Base-by-base conservation (phyloP, 2,113 vertebrate species). In the Notarius lentiginosus region DNA sequence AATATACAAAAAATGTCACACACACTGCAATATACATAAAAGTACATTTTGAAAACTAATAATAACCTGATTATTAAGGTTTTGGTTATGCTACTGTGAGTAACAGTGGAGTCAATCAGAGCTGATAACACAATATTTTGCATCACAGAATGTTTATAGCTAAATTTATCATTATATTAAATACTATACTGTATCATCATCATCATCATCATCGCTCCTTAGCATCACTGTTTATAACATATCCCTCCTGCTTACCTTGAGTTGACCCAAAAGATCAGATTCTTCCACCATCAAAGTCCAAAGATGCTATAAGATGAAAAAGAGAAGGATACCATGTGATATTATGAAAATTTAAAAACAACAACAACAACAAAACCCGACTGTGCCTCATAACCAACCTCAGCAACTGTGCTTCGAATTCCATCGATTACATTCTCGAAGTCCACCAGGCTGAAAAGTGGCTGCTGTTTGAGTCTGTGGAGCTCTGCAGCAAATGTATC, bases 201-300 rank as follows among this genome's bases (percentile, higher is more conserved):
- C 12, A 68, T 14, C 27, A 68, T 27, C 14, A 72, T 47, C 70
- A 34, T 72, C 14, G 2, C 47, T 14, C 5, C 2, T 14, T 22
- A 75, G 1, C 76, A 79, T 58, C 14, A 79, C 15, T 41, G 24
- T 27, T 22, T n/a, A 27, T n/a, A 65, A 17, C 5, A 63, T 34
- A 84, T 68, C n/a, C 20, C 30, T 41, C 17, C 47, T 56, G 7
- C 68, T 82, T 83, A 99, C 98, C 98, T 99, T 99, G 27, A 99
- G 94, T 89, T 99, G 98, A 49, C 97, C 98, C 14, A 99, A 94
- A 85, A 99, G 95, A 89, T 98, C 97, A 0, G 98, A 96, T 91
- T 99, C 98, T 83, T 99, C 98, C 80, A 99, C 98, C 98, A 99
- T 98, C 90, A 99, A 91, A 75, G 99, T 99, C 98, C 98, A 99